Base-by-base conservation (phyloP, 2,888 invertebrate species). In the Bugulina stolonifera region DNA sequence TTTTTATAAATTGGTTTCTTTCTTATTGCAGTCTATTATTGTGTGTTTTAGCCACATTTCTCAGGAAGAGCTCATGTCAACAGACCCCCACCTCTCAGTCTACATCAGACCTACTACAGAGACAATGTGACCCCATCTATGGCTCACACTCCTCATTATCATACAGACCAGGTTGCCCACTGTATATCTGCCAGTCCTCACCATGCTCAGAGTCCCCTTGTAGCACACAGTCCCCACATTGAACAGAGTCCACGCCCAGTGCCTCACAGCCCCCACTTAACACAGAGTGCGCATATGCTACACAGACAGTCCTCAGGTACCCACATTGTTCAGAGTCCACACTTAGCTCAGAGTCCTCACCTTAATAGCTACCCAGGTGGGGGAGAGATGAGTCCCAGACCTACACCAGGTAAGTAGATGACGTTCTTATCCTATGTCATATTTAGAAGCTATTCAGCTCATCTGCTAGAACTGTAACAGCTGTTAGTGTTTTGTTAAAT, bases 61-160 rank as follows among this genome's bases (percentile, higher is more conserved):
- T 64, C 64, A 64, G 64, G 64, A 32, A 64, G 64, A 34, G 64
- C 64, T 32, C 27, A 64, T 64, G 64, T 64, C 5, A 64, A 64
- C 27, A 22, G 64, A 14, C 64, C 64, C 27, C 64, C 64, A 32
- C 64, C 64, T 32, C 18, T 64, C 22, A 64, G 64, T n/a, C 27
- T 64, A 14, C 64, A 22, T 14, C 64, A 64, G 34, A 64, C 64
- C 18, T 64, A 64, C 34, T 64, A 29, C 34, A 27, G 64, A 32
- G 64, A 64, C n/a, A 64, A 14, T 3, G 5, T 32, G 10, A 32
- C 64, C 3, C 32, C 22, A 27, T 64, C 64, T 2, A 14, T 27
- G 18, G 64, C 64, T 32, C 64, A 64, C 64, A 29, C 22, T 3
- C 29, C 64, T 2, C 25, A 64, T 32, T 27, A 64, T 32, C 64